Conservation (phyloP, 64 coral and sea anemone species). For the Trachythela sp. region DNA sequence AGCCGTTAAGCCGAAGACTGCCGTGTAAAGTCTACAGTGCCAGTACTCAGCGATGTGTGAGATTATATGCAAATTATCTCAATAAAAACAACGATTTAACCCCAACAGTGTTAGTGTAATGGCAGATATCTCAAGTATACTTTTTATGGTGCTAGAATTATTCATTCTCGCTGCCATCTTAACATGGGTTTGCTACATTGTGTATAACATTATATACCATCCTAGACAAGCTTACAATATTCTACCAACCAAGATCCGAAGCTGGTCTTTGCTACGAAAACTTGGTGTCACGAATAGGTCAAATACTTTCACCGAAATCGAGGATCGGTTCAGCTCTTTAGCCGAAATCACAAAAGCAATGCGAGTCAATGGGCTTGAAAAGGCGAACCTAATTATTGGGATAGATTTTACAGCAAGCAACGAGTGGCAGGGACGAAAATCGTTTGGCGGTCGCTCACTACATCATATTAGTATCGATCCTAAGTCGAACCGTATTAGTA, state of each 20-base stretch:
- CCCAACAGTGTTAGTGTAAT: not conserved
- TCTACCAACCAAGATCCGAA: not conserved
- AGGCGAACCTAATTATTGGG: conserved; percentile 84
- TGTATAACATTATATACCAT: not conserved
- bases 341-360: conserved; percentile 77
- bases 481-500: conserved; percentile 48
- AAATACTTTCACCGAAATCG: conserved; percentile 59
- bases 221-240: not conserved
- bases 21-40: not conserved
- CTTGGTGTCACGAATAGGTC: conserved; percentile 3
- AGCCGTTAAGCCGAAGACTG: not conserved
- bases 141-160: not conserved
- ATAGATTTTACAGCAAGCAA: conserved; percentile 98
- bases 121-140: not conserved
- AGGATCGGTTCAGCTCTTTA: conserved; percentile 70
- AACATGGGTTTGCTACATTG: not conserved
- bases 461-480: conserved; percentile 55
- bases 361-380: conserved; percentile 61
- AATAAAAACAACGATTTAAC: not conserved
- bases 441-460: conserved; percentile 63
- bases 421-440: conserved; percentile 96
- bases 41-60: not conserved
- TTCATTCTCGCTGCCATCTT: not conserved
- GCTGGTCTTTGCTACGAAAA: not conserved
- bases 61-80: not conserved